Percentiles rank a stretch among this genome's conserved stretches.
These are phyloP conservation scores for Leuciscus waleckii DNA, from an alignment of 2,797 vertebrate species.

Conservation along the genomic window DNA sequence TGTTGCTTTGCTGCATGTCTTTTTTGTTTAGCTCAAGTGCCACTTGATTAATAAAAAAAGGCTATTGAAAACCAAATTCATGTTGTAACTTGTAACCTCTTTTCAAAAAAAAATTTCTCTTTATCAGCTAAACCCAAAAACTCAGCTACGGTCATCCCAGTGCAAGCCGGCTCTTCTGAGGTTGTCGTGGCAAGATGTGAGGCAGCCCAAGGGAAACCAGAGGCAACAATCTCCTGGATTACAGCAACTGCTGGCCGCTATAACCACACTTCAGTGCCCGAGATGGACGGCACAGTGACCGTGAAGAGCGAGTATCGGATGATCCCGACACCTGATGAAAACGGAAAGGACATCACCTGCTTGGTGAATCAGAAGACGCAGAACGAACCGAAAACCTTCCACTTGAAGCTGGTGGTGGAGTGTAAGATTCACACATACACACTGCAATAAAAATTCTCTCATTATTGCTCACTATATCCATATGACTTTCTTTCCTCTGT, in stretches of 20 bases:
- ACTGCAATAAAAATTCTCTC: not conserved
- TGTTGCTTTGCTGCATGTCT: not conserved
- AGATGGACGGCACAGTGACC: slow-evolving; percentile 79
- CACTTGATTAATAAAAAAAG: not conserved
- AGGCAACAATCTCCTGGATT: slow-evolving; percentile 81
- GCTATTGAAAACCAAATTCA: not conserved
- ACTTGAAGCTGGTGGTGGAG: slow-evolving; percentile 79
- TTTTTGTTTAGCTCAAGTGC: not conserved
- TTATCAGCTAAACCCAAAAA: slow-evolving; percentile 81
- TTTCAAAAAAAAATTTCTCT: not conserved
- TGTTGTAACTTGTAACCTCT: not conserved
- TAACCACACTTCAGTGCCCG: slow-evolving; percentile 63
- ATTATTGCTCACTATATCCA: not conserved
- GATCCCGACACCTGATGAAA: slow-evolving; percentile 72
- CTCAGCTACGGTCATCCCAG: slow-evolving; percentile 71
- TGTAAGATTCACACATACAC: slow-evolving; percentile 78
- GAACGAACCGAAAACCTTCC: slow-evolving; percentile 58
- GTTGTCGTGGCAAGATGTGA: slow-evolving; percentile 82
- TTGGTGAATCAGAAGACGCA: slow-evolving; percentile 78
- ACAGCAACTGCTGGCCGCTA: slow-evolving; percentile 68
- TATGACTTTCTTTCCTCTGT: not conserved
- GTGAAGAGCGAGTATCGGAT: slow-evolving; percentile 81
- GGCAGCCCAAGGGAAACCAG: slow-evolving; percentile 80
- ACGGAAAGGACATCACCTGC: slow-evolving; percentile 79
- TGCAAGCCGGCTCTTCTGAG: slow-evolving; percentile 69